Conservation (phyloP, 2,888 invertebrate species). For the Polia nebulosa region DNA sequence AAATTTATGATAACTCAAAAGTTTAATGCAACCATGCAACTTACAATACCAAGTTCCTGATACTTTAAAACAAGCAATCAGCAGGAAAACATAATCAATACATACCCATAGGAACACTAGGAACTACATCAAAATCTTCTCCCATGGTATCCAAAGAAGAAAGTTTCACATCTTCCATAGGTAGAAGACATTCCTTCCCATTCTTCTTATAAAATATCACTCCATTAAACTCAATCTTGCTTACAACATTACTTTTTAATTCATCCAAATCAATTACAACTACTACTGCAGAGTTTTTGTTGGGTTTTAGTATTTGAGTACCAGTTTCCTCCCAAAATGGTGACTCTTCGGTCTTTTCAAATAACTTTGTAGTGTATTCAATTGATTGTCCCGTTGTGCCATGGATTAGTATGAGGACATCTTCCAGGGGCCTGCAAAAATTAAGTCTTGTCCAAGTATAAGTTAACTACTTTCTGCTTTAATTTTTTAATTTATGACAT, state of each 20-base stretch:
- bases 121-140: slow-evolving; percentile 78
- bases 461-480: not conserved
- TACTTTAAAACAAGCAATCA: slow-evolving; percentile 27
- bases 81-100: slow-evolving; percentile 24
- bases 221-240: slow-evolving; percentile 76
- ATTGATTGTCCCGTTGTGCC: slow-evolving; percentile 69
- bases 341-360: slow-evolving; percentile 61
- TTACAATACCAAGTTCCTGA: slow-evolving; percentile 18
- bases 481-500: not conserved
- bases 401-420: slow-evolving; percentile 77
- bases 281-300: slow-evolving; percentile 69
- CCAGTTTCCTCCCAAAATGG: slow-evolving; percentile 77
- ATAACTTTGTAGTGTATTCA: slow-evolving; percentile 80
- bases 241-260: slow-evolving; percentile 70
- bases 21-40: not conserved
- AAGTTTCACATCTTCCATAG: slow-evolving; percentile 76
- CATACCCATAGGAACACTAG: slow-evolving; percentile 69
- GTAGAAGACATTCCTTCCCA: slow-evolving; percentile 73
- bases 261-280: slow-evolving; percentile 76
- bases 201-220: slow-evolving; percentile 74
- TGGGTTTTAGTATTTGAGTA: slow-evolving; percentile 60
- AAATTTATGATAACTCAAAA: too few species aligned
- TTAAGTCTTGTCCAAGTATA: not conserved
- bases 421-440: slow-evolving; percentile 77
- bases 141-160: slow-evolving; percentile 76